phyloP scores from a whole-genome alignment of 2,113 vertebrate genomes.

The Scatophagus argus region DNA sequence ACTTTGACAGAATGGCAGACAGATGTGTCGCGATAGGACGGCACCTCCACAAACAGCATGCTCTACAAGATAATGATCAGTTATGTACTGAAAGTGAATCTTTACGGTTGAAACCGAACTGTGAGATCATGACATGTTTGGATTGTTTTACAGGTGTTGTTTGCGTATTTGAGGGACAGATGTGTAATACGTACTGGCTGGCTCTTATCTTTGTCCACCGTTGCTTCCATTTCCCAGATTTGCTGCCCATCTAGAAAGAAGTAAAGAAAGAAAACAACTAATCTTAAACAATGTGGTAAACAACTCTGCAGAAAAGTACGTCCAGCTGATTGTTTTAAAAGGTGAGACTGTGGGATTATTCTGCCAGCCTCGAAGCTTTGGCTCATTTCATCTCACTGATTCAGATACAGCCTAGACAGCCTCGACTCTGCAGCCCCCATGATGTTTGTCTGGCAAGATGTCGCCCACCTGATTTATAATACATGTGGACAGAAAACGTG shows the following conservation, averaged over 20 bases:
- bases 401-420: not conserved
- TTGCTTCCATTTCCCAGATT: slow-evolving; percentile 97
- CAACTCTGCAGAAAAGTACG: not conserved
- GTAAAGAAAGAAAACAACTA: slow-evolving; percentile 12
- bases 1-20: slow-evolving; percentile 90
- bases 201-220: slow-evolving; percentile 98
- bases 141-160: not conserved
- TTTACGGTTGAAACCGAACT: not conserved
- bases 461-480: not conserved
- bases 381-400: not conserved
- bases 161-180: not conserved
- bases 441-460: not conserved
- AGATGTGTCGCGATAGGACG: slow-evolving; percentile 91
- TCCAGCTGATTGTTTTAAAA: slow-evolving; percentile 22
- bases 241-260: slow-evolving; percentile 93
- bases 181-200: slow-evolving; percentile 90
- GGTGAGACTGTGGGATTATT: not conserved
- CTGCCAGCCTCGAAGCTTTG: not conserved
- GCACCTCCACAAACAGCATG: slow-evolving; percentile 96
- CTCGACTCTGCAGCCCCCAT: not conserved
- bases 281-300: slow-evolving; percentile 8
- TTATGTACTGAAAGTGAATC: not conserved
- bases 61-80: slow-evolving; percentile 81
- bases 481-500: slow-evolving; percentile 5
- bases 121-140: not conserved